Evolutionary conservation across 1,140 invertebrate genomes (phyloP).

Genomic region (Drosophila kepulauana): DNA sequence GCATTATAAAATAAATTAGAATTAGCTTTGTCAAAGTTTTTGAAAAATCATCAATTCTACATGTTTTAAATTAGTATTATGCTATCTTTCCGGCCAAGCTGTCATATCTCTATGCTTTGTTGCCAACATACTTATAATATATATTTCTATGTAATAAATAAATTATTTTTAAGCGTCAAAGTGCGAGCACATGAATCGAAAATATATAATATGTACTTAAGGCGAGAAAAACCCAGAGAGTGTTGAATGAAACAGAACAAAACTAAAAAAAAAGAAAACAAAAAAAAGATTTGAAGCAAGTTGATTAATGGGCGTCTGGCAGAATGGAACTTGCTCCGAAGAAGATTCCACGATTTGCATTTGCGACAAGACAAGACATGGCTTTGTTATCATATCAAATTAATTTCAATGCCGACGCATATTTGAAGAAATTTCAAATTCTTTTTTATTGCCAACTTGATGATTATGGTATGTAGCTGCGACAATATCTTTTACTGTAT

Average conservation of each 20-base stretch:
- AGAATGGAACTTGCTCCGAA: not conserved
- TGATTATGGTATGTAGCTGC: not conserved
- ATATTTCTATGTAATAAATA: slow-evolving; percentile 6
- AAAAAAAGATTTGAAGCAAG: not conserved
- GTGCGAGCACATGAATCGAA: not conserved
- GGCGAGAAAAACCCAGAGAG: not conserved
- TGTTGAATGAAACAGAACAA: slow-evolving; percentile 3
- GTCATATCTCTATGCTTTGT: not conserved
- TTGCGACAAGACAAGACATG: slow-evolving; percentile 16
- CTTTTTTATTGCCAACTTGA: not conserved
- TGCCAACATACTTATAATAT: not conserved
- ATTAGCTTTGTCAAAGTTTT: too few species aligned
- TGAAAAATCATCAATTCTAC: too few species aligned
- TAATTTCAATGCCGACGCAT: not conserved
- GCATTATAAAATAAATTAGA: too few species aligned
- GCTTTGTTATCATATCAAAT: slow-evolving; percentile 30
- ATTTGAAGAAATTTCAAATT: slow-evolving; percentile 1
- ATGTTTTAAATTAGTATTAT: not conserved
- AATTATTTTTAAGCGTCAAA: slow-evolving; percentile 8
- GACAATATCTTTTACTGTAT: not conserved
- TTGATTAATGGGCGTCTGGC: slow-evolving; percentile 21
- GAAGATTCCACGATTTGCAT: slow-evolving; percentile 12
- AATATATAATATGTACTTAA: slow-evolving; percentile 9
- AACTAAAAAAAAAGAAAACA: not conserved
- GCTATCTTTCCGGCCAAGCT: not conserved